Conservation (phyloP, 1,140 invertebrate genomes). For the Atta cephalotes region DNA sequence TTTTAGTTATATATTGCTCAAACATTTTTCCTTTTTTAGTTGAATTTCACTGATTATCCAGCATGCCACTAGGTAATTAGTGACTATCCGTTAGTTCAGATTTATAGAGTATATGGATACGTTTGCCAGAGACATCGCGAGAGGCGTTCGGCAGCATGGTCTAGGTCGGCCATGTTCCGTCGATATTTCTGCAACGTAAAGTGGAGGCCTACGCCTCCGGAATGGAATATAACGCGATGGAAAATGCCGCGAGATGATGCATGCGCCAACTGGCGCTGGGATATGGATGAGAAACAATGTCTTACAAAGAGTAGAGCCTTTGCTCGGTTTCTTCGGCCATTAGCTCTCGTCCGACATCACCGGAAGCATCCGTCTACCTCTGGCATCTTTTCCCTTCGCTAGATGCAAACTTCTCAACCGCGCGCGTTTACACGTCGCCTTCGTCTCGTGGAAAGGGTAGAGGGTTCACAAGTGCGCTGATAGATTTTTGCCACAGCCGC, state of each 20-base stretch:
- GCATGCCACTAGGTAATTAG: no score
- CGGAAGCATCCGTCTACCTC: constrained; percentile 41
- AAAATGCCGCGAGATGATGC: constrained; percentile 75
- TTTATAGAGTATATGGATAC: neutral
- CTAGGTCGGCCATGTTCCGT: constrained; percentile 72
- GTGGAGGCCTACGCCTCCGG: constrained; percentile 72
- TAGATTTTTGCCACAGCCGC: constrained; percentile 40
- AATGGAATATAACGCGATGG: constrained; percentile 78
- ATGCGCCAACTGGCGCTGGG: constrained; percentile 74
- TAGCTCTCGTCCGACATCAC: constrained; percentile 46
- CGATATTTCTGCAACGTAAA: constrained; percentile 79
- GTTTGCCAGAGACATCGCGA: constrained; percentile 63
- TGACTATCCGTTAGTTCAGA: no score
- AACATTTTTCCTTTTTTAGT: no score
- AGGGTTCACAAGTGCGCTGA: constrained; percentile 20
- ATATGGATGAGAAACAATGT: constrained; percentile 76
- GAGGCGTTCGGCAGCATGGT: constrained; percentile 69
- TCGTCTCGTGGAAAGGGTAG: constrained; percentile 3
- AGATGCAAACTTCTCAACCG: constrained; percentile 53
- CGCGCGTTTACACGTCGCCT: constrained; percentile 50
- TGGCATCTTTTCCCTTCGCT: neutral
- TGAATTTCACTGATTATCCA: no score
- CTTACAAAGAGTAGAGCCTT: constrained; percentile 52
- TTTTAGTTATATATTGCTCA: no score
- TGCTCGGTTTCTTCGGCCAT: constrained; percentile 53